Percentiles rank a stretch among this genome's conserved stretches.
Evolutionary conservation across 2,113 vertebrate genomes (phyloP).

Genomic region (Gallinago paraguaiae): DNA sequence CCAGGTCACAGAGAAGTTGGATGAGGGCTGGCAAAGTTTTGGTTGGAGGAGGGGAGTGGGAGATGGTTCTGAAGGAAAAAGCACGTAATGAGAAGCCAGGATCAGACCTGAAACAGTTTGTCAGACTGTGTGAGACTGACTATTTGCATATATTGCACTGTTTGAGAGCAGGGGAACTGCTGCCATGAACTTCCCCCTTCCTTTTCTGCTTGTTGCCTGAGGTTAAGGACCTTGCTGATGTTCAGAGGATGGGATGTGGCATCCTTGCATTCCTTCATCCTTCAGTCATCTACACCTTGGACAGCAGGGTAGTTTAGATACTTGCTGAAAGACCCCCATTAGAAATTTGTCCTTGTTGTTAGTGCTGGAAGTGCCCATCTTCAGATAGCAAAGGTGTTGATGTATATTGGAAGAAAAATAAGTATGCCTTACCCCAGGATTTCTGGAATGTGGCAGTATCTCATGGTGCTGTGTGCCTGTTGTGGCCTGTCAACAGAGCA

Average conservation of each 20-base stretch:
- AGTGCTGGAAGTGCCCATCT: not conserved
- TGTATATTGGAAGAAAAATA: not conserved
- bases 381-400: not conserved
- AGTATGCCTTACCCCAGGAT: not conserved
- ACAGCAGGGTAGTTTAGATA: not conserved
- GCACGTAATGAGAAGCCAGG: not conserved
- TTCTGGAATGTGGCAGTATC: not conserved
- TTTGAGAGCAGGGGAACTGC: not conserved
- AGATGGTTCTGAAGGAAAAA: fast-evolving
- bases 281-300: not conserved
- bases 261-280: not conserved
- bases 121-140: not conserved
- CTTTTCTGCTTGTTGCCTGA: not conserved
- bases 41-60: fast-evolving
- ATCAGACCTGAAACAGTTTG: not conserved
- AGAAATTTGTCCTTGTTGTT: not conserved
- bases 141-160: not conserved
- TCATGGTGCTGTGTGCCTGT: not conserved
- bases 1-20: not conserved
- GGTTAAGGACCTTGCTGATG: not conserved
- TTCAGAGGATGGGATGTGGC: not conserved
- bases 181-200: not conserved
- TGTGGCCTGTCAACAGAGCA: not conserved
- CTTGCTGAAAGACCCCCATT: not conserved
- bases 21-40: not conserved